Conservation (phyloP, 2,113 vertebrate genomes). For the Osmerus eperlanus region DNA sequence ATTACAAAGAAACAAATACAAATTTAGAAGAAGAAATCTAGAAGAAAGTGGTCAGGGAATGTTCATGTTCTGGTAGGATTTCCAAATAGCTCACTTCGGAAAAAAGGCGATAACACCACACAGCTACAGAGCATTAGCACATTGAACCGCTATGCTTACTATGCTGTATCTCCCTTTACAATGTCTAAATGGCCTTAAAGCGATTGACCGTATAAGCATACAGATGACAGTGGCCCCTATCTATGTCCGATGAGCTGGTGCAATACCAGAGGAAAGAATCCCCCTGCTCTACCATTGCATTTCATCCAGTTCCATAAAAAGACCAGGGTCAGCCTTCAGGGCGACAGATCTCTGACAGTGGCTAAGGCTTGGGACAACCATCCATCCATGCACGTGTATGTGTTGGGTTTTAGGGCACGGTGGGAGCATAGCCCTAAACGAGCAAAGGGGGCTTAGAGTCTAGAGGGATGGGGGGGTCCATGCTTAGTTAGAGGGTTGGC, state of each 20-base stretch:
- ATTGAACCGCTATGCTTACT: not conserved
- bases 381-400: too few species aligned
- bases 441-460: constrained; percentile 26
- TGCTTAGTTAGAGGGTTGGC: constrained; percentile 28
- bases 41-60: constrained; percentile 22
- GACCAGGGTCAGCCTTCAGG: constrained; percentile 48
- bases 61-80: constrained; percentile 7
- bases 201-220: not conserved
- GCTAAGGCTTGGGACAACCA: constrained; percentile 57
- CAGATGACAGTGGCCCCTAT: not conserved
- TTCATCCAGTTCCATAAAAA: constrained; percentile 39
- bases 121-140: not conserved
- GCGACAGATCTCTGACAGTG: constrained; percentile 54
- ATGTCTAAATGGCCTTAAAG: constrained; percentile 19
- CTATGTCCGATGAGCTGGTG: not conserved
- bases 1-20: too few species aligned
- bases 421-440: constrained; percentile 15
- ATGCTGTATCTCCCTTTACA: not conserved
- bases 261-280: constrained; percentile 2
- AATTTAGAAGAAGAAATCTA: constrained; percentile 1
- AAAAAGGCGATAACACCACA: constrained; percentile 3
- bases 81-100: constrained; percentile 6
- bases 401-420: not conserved
- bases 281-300: constrained; percentile 8
- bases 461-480: constrained; percentile 29